Evolutionary conservation across 1,140 invertebrate species (phyloP).

Genomic region (Trichoplusia ni): DNA sequence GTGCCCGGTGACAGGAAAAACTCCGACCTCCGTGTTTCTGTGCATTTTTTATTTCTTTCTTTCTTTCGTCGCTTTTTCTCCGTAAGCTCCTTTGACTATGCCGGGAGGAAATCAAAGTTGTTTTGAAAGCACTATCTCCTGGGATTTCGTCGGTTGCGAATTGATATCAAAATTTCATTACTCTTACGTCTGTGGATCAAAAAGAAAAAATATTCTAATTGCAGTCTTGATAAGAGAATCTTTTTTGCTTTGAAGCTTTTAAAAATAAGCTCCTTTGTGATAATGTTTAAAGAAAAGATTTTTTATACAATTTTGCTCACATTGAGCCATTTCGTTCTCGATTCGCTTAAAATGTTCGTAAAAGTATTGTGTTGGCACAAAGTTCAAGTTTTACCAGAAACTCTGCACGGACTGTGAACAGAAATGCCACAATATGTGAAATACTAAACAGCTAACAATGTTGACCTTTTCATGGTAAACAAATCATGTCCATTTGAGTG

Average conservation of each 20-base stretch:
- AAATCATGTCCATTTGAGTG: slow-evolving; percentile 9
- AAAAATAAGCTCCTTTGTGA: background rate
- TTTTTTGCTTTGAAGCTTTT: background rate
- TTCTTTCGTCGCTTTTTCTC: slow-evolving; percentile 63
- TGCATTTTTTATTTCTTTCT: slow-evolving; percentile 78
- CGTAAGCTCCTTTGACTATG: slow-evolving; percentile 71
- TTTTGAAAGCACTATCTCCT: slow-evolving; percentile 53
- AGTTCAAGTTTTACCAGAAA: background rate
- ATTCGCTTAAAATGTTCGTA: background rate
- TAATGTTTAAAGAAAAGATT: background rate
- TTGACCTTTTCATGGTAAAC: background rate
- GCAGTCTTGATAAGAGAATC: background rate
- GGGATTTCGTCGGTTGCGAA: slow-evolving; percentile 35
- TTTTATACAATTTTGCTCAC: background rate
- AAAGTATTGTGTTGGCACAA: slow-evolving; percentile 1
- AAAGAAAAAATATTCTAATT: slow-evolving; percentile 10
- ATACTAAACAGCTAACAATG: slow-evolving; percentile 6
- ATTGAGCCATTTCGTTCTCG: slow-evolving; percentile 2
- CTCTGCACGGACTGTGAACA: background rate
- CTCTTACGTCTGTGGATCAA: slow-evolving; percentile 12
- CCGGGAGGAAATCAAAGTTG: slow-evolving; percentile 67
- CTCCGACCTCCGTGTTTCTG: slow-evolving; percentile 80
- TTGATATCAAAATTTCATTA: slow-evolving; percentile 29
- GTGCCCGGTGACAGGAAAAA: slow-evolving; percentile 80
- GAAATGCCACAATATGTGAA: background rate